These are phyloP conservation scores for Lasiurus borealis DNA, from an alignment of 2,113 vertebrate genomes.

Conservation along the genomic window DNA sequence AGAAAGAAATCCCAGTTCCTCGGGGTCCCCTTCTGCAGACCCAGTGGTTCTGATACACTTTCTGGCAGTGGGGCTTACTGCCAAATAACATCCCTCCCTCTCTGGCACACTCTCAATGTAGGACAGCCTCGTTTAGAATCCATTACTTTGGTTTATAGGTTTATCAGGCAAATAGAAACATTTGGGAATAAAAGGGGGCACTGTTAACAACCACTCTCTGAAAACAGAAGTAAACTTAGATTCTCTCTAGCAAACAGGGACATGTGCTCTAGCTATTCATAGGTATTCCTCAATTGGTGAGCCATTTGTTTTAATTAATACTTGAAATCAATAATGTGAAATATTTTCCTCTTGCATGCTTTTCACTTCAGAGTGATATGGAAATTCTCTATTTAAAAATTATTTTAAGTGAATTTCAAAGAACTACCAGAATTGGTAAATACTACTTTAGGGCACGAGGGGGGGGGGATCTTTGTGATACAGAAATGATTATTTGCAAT, in stretches of 20 bases:
- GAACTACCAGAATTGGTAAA: background rate
- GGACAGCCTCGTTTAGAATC: background rate
- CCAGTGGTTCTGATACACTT: background rate
- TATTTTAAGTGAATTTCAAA: background rate
- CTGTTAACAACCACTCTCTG: background rate
- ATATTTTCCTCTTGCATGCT: background rate
- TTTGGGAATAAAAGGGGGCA: background rate
- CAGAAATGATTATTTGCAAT: background rate
- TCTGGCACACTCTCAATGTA: background rate
- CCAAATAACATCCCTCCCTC: too few relatives aligned
- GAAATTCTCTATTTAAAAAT: background rate
- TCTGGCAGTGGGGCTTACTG: background rate
- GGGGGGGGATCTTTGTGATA: background rate
- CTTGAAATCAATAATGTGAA: background rate
- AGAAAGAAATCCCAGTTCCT: background rate
- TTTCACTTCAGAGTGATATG: background rate
- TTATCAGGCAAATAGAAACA: background rate
- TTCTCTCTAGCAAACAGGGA: background rate
- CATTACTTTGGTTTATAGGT: background rate
- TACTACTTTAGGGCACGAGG: background rate
- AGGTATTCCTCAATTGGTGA: background rate
- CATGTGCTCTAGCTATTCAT: background rate
- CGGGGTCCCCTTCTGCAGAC: background rate
- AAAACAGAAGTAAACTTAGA: background rate
- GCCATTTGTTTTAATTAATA: slow-evolving; percentile 5